Evolutionary conservation across 2,888 invertebrate genomes (phyloP).

Genomic region (Gortyna flavago): DNA sequence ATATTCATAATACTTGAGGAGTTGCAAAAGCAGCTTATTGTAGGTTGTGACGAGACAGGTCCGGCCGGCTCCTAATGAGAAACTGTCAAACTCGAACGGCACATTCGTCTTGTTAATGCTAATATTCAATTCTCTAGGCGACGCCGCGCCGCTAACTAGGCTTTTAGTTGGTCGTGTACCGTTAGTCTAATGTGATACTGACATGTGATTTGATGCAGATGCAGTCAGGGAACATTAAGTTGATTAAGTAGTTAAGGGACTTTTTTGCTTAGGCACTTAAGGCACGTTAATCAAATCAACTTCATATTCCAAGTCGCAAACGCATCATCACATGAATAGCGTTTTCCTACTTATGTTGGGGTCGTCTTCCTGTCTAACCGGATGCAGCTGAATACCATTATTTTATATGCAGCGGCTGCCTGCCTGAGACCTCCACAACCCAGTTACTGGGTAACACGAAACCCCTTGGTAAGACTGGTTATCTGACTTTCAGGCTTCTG

Average conservation of each 20-base stretch:
- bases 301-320: neutral
- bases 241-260: neutral
- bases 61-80: slow-evolving; percentile 80
- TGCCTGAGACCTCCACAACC: neutral
- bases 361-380: neutral
- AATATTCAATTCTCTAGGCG: slow-evolving; percentile 83
- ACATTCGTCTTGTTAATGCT: slow-evolving; percentile 86
- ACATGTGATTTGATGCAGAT: slow-evolving; percentile 2
- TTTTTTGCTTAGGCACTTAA: neutral
- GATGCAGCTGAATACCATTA: neutral
- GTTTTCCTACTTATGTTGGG: neutral
- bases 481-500: neutral
- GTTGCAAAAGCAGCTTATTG: slow-evolving; percentile 75
- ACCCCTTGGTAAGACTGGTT: neutral
- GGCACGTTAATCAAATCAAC: neutral
- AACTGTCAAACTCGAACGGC: slow-evolving; percentile 85
- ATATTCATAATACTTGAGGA: slow-evolving; percentile 68
- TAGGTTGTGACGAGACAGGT: slow-evolving; percentile 67
- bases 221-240: slow-evolving; percentile 10
- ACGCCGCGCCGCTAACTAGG: slow-evolving; percentile 68
- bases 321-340: neutral
- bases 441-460: neutral
- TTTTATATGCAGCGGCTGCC: neutral
- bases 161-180: slow-evolving; percentile 69
- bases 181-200: slow-evolving; percentile 40